A percentile compares a stretch with the other conserved stretches of the same genome.
phyloP scores from a whole-genome alignment of 2,888 invertebrate species.

The Sinelater perroti region DNA sequence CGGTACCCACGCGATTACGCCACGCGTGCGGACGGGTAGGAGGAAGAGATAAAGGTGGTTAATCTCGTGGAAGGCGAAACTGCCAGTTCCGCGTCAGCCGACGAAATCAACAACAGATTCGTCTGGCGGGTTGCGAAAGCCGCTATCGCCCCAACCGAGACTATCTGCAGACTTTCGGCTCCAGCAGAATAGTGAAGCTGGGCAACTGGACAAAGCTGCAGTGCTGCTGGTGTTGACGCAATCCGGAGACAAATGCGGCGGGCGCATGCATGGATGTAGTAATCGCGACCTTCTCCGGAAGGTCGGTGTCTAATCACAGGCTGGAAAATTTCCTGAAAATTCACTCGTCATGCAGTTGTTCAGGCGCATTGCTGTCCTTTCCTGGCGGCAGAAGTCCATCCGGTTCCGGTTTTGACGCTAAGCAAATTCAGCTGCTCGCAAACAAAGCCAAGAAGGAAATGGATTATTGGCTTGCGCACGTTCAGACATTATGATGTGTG shows the following conservation, averaged over 20 bases:
- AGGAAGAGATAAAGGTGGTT: not conserved
- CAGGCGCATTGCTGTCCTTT: slow-evolving; percentile 8
- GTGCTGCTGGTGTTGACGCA: slow-evolving; percentile 25
- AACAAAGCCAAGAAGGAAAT: slow-evolving; percentile 32
- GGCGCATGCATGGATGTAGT: slow-evolving; percentile 14
- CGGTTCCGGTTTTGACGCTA: slow-evolving; percentile 20
- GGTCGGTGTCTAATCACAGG: slow-evolving; percentile 15
- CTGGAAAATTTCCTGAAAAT: slow-evolving; percentile 12
- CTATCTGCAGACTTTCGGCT: not conserved
- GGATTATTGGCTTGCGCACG: slow-evolving; percentile 27
- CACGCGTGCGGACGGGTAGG: not conserved
- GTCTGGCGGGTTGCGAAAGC: no score
- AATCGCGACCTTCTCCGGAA: slow-evolving; percentile 22
- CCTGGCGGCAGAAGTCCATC: slow-evolving; percentile 7
- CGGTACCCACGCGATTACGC: not conserved
- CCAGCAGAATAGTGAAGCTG: not conserved
- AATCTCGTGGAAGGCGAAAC: no score
- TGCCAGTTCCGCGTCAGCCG: no score
- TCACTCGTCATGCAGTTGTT: not conserved
- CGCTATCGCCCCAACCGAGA: no score
- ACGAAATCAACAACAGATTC: no score
- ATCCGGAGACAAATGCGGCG: slow-evolving; percentile 12
- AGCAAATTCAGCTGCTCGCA: no score
- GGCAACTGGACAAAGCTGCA: slow-evolving; percentile 3
- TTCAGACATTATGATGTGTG: slow-evolving; percentile 34